Base-by-base conservation (phyloP, 2,888 invertebrate genomes). In the Leptura quadrifasciata region DNA sequence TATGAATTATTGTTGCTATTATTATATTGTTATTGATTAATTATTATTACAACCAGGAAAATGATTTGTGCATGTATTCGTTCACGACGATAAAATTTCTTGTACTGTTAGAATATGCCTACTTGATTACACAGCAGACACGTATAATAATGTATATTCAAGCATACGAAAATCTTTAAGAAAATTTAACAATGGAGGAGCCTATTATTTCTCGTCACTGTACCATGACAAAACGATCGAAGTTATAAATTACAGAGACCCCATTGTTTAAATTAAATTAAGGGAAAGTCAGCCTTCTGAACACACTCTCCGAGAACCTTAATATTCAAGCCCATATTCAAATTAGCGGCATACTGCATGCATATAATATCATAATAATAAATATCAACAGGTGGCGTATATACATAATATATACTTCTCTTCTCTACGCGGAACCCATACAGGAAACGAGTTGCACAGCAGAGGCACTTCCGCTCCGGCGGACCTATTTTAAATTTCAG, bases 301-400 rank as follows among this genome's bases (percentile, higher is more conserved):
- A 24, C 27, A 31, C 21, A 55, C 69, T 24, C 18, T 5, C 21
- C 31, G n/a, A 70, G 15, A 15, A 15, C 31, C 35, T 70, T 57
- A 55, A 70, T 70, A 70, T 58, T 70, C 35, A 70, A 15, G 58
- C n/a, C 47, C 47, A n/a, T 47, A 47, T 47, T 47, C 47, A 47
- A 47, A 47, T 58, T 17, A 58, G 20, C 20, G 20, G 69, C 35
- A 18, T 31, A 39, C 57, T 20, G 54, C 54, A 55, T 24, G 15
- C 20, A 20, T 58, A 55, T 70, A 35, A 9, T 58, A 24, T 17
- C 58, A 70, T 57, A 57, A 70, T 70, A 21, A 58, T 70, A 70
- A 70, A 70, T 70, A 70, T 70, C 69, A 70, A 70, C 69, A 70
- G 69, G 69, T 70, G 69, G 69, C 58, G 31, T 55, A 55, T 70